phyloP scores from a whole-genome alignment of 2,888 invertebrate genomes.

The Leucozona laternaria region DNA sequence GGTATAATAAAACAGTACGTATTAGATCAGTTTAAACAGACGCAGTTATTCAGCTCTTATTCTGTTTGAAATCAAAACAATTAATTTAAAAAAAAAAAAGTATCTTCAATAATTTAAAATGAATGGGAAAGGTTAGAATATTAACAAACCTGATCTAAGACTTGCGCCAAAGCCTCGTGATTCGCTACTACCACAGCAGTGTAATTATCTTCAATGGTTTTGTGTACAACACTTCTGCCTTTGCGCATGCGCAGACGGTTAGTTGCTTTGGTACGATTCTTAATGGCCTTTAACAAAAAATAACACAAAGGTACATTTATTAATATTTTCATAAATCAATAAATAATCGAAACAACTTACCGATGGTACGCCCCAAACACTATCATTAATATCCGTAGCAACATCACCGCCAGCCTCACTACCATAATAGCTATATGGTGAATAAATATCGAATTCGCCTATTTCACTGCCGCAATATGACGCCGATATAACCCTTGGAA shows the following conservation, averaged over 20 bases:
- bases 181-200: conserved; percentile 95
- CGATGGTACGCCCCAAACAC: conserved; percentile 83
- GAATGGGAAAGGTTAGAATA: background rate
- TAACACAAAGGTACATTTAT: conserved; percentile 1
- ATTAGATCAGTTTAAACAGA: too few species aligned
- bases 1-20: too few species aligned
- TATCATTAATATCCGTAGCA: conserved; percentile 83
- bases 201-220: conserved; percentile 94
- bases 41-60: too few species aligned
- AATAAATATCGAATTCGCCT: conserved; percentile 92
- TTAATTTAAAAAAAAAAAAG: background rate
- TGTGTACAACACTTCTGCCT: conserved; percentile 92
- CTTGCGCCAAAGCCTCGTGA: conserved; percentile 94
- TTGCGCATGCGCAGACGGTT: conserved; percentile 90
- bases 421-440: conserved; percentile 90
- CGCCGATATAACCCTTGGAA: conserved; percentile 87
- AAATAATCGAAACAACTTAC: conserved; percentile 76
- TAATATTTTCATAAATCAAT: background rate
- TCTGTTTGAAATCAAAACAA: too few species aligned
- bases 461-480: conserved; percentile 93
- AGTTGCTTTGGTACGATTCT: conserved; percentile 83
- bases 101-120: background rate
- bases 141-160: conserved; percentile 91
- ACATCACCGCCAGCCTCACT: conserved; percentile 85
- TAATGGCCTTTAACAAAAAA: conserved; percentile 78